Percentiles rank a stretch among this genome's conserved stretches.
phyloP scores from a whole-genome alignment of 1,140 invertebrate species.

The Pantala flavescens region DNA sequence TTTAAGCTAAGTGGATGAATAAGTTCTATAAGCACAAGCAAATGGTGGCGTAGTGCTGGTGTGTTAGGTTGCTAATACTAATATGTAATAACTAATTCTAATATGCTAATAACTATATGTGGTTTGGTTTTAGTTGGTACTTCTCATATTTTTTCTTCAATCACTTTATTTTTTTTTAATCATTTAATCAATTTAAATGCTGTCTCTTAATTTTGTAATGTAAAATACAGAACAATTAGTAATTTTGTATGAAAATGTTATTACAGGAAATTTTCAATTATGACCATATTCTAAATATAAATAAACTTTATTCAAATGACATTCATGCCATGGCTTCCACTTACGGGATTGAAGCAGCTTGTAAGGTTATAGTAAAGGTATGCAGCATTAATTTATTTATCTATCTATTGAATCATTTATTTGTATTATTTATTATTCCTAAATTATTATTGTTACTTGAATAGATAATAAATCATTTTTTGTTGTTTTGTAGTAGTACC shows the following conservation, averaged over 20 bases:
- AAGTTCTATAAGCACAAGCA: too few relatives aligned
- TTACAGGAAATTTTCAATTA: conserved; percentile 74
- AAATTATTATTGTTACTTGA: conserved; percentile 13
- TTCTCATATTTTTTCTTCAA: background rate
- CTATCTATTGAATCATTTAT: conserved; percentile 22
- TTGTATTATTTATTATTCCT: background rate
- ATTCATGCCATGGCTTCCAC: conserved; percentile 79
- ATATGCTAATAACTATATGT: too few relatives aligned
- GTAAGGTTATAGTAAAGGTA: conserved; percentile 63
- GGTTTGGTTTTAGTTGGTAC: too few relatives aligned
- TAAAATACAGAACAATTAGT: too few relatives aligned
- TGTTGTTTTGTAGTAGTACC: background rate
- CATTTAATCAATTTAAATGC: too few relatives aligned
- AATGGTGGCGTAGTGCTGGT: too few relatives aligned
- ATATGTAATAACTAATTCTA: too few relatives aligned
- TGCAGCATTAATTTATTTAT: conserved; percentile 37
- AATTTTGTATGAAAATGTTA: too few relatives aligned
- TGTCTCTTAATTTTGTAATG: background rate
- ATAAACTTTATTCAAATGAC: conserved; percentile 86
- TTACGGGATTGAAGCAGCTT: conserved; percentile 95
- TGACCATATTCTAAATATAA: conserved; percentile 68
- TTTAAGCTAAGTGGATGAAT: too few relatives aligned
- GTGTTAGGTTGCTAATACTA: too few relatives aligned
- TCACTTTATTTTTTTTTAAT: too few relatives aligned
- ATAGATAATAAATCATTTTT: conserved; percentile 13